phyloP scores from a whole-genome alignment of 1,140 invertebrate genomes.

The Sarcophaga peregrina region DNA sequence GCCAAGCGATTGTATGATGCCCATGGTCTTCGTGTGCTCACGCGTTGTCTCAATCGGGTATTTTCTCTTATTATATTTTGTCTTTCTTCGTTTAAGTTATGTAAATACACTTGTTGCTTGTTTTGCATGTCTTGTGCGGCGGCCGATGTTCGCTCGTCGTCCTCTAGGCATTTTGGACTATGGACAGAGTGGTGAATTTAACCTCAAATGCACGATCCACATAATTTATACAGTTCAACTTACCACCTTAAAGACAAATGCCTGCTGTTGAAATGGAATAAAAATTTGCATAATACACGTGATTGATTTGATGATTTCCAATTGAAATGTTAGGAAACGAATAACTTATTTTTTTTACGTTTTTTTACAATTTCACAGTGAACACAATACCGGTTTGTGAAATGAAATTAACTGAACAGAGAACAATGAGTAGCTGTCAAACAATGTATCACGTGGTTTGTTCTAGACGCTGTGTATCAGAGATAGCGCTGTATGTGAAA shows the following conservation, averaged over 20 bases:
- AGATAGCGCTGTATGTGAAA: not conserved
- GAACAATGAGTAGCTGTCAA: too few species aligned
- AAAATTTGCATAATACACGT: conserved; percentile 31
- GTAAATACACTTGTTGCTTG: conserved; percentile 26
- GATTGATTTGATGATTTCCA: conserved; percentile 32
- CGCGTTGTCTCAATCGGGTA: too few species aligned
- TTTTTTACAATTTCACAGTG: too few species aligned
- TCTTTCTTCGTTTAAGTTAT: conserved; percentile 31
- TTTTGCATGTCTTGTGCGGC: too few species aligned
- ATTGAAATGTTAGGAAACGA: conserved; percentile 27
- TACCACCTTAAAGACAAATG: too few species aligned
- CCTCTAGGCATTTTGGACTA: conserved; percentile 24
- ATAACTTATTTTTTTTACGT: not conserved
- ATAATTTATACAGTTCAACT: too few species aligned
- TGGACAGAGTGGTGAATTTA: too few species aligned
- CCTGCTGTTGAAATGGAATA: conserved; percentile 34
- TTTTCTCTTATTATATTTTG: conserved; percentile 33
- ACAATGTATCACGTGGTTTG: too few species aligned
- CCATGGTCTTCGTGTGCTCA: conserved; percentile 33
- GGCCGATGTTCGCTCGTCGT: conserved; percentile 1
- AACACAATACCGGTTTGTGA: too few species aligned
- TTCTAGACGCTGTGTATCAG: not conserved
- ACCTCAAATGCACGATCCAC: conserved; percentile 27
- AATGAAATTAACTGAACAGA: too few species aligned
- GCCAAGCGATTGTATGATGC: too few species aligned